A percentile compares a stretch with the other conserved stretches of the same genome.
phyloP scores from a whole-genome alignment of 2,888 invertebrate genomes.

The Brachycybe producta region DNA sequence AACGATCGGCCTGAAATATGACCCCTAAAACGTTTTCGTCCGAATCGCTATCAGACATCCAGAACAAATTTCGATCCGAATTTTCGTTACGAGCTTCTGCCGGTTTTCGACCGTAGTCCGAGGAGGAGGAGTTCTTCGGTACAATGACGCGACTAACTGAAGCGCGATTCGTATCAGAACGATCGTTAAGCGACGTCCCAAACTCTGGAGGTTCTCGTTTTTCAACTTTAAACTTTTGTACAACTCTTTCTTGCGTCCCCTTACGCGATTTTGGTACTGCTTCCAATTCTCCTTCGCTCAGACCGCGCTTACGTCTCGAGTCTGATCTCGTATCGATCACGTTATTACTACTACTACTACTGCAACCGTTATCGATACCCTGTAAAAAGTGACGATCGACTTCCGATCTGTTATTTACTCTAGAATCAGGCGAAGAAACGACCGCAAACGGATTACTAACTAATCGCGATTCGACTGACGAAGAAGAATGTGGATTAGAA shows the following conservation, averaged over 20 bases:
- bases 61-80: too few species aligned
- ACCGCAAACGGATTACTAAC: neutral
- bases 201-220: neutral
- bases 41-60: too few species aligned
- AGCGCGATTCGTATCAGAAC: neutral
- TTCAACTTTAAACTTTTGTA: too few species aligned
- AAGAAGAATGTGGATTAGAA: slow-evolving; percentile 5
- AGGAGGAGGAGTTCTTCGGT: neutral
- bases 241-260: neutral
- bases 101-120: neutral
- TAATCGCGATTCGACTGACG: neutral
- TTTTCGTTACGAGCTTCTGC: too few species aligned
- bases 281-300: neutral
- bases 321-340: neutral
- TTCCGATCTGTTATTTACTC: slow-evolving; percentile 10
- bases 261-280: neutral
- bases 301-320: neutral
- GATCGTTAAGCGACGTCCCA: neutral
- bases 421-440: slow-evolving; percentile 11
- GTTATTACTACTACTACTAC: neutral
- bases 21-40: too few species aligned
- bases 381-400: slow-evolving; percentile 10
- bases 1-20: too few species aligned
- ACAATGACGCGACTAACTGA: neutral
- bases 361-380: neutral